These are phyloP conservation scores for Balaeniceps rex DNA, from an alignment of 2,113 vertebrate genomes.

Conservation along the genomic window DNA sequence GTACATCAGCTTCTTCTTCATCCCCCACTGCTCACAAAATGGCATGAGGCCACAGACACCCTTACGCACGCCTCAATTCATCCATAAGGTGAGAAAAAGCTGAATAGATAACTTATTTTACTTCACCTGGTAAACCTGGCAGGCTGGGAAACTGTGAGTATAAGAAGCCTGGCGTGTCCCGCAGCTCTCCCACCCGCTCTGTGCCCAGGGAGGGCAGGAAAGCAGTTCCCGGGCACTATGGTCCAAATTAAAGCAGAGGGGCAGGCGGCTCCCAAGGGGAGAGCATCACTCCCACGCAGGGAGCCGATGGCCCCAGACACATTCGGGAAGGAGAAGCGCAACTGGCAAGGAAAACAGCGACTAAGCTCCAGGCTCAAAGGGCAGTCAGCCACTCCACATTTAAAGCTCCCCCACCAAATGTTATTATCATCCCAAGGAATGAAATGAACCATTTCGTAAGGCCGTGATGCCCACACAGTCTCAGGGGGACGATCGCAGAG, in stretches of 20 bases:
- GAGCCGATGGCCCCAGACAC: accelerated
- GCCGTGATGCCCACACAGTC: not conserved
- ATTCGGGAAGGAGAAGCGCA: not conserved
- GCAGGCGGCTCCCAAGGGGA: not conserved
- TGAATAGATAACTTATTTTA: not conserved
- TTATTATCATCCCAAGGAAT: not conserved
- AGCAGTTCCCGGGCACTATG: not conserved
- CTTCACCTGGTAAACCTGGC: not conserved
- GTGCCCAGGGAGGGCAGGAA: not conserved
- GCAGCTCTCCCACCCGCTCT: not conserved
- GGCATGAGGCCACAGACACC: not conserved
- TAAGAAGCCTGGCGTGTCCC: not conserved
- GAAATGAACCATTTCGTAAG: not conserved
- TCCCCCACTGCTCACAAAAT: not conserved
- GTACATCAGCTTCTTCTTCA: not conserved
- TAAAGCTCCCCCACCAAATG: not conserved
- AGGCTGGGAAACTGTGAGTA: not conserved
- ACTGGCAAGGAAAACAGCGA: not conserved
- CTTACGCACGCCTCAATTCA: not conserved
- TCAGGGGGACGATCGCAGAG: not conserved
- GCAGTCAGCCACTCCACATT: not conserved
- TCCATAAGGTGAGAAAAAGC: not conserved
- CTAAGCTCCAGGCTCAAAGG: not conserved
- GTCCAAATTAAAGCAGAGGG: not conserved
- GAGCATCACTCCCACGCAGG: accelerated